phyloP scores from a whole-genome alignment of 1,140 invertebrate genomes.

The Drosophila carrolli region DNA sequence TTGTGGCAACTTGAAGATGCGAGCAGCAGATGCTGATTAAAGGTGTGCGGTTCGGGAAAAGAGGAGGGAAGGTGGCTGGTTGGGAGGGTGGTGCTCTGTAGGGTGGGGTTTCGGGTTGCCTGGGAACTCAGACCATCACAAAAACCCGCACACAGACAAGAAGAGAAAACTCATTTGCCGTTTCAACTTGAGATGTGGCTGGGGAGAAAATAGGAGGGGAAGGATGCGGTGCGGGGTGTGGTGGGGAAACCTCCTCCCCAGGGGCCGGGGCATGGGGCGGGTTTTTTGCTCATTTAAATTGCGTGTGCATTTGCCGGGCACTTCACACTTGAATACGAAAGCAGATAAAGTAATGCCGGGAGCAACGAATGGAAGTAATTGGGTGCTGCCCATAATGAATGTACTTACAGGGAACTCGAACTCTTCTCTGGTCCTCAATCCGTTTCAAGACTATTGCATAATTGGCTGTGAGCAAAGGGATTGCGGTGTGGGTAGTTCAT shows the following conservation, averaged over 20 bases:
- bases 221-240: background rate
- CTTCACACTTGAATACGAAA: conserved; percentile 82
- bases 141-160: conserved; percentile 28
- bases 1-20: conserved; percentile 82
- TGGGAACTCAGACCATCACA: conserved; percentile 18
- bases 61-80: conserved; percentile 13
- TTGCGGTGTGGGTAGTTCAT: conserved; percentile 24
- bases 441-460: conserved; percentile 39
- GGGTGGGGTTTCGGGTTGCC: conserved; percentile 13
- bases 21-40: conserved; percentile 83
- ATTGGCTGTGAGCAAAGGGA: conserved; percentile 31
- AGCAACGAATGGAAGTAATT: conserved; percentile 73
- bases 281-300: conserved; percentile 75
- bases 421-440: conserved; percentile 29
- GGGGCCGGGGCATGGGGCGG: conserved; percentile 11
- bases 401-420: conserved; percentile 28
- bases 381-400: conserved; percentile 72
- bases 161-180: conserved; percentile 76
- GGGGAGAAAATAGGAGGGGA: background rate
- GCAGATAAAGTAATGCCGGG: conserved; percentile 78
- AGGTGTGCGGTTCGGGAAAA: conserved; percentile 72
- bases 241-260: conserved; percentile 7
- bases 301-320: conserved; percentile 77
- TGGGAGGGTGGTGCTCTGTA: conserved; percentile 1
- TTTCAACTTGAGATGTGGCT: conserved; percentile 51